Base-by-base conservation (phyloP, 2,797 vertebrate genomes). In the Miichthys miiuy region DNA sequence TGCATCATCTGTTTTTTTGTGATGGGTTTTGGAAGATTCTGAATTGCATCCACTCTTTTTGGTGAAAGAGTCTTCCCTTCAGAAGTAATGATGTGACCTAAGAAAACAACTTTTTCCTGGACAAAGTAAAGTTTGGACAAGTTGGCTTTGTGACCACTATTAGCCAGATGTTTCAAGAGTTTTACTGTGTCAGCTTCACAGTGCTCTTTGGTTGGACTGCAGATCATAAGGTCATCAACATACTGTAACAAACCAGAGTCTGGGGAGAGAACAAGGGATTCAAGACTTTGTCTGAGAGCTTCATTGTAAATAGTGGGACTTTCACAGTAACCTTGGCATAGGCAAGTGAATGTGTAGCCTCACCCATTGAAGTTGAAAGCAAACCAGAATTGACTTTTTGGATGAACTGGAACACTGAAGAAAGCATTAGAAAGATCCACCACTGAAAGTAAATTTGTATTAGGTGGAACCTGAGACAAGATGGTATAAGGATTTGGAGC, bases 101-200 rank as follows among this genome's bases (percentile, higher is more conserved):
- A 27, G 25, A 27, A 27, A 3, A 3, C 1, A 3, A 27, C 25
- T 4, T 27, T 27, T 27, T 27, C 25, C 25, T 3, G 25, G 25
- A 27, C 25, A 3, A 27, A 27, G 0, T 27, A 3, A 27, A 27
- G 25, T 27, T 27, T 27, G 25, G 25, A 27, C 25, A 27, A 27
- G 25, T 3, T 27, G 25, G 25, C 25, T 27, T 27, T 27, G 25
- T 27, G 25, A 27, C 25, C 25, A 5, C 1, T 1, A 0, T 34
- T 9, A 25, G 58, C 61, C 27, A 74, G 27, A 38, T 66, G 52
- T 56, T 74, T 27, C 0, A 75, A 12, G 8, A 52, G 50, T n/a
- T n/a, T 23, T 2, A 52, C 20, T n/a, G 50, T n/a, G 11, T 23
- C 7, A 8, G 9, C 50, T n/a, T 23, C 20, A 2, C 50, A 52